These are phyloP conservation scores for Thinocorus orbignyianus DNA, from an alignment of 2,113 vertebrate species.

Conservation along the genomic window DNA sequence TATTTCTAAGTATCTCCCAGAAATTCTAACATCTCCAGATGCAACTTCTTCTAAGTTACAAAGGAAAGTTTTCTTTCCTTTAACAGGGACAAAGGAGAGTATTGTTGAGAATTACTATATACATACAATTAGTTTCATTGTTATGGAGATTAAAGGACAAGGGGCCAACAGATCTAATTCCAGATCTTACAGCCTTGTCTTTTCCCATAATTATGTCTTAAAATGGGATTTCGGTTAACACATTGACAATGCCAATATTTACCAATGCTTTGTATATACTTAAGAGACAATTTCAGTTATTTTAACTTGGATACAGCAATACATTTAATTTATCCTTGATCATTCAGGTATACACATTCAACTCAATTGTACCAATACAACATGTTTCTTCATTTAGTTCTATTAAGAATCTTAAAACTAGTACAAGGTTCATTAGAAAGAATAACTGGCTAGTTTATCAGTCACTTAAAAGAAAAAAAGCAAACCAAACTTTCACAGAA, in stretches of 20 bases:
- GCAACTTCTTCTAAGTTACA: not conserved
- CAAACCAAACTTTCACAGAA: not conserved
- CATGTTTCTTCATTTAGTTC: not conserved
- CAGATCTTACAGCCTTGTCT: not conserved
- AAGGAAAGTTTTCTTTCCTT: not conserved
- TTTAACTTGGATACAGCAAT: not conserved
- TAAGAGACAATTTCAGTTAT: not conserved
- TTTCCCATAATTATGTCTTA: conserved; percentile 1
- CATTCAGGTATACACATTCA: not conserved
- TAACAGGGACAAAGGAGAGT: not conserved
- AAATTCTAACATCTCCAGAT: not conserved
- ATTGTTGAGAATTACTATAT: not conserved
- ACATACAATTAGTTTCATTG: conserved; percentile 35
- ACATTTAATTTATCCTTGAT: not conserved
- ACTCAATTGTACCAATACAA: not conserved
- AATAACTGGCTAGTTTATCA: not conserved
- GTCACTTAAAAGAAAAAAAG: not conserved
- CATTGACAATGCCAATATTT: not conserved
- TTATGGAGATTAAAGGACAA: conserved; percentile 32
- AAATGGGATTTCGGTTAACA: not conserved
- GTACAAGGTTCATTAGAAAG: not conserved
- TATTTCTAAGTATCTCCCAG: not conserved
- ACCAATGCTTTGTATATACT: not conserved
- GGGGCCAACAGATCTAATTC: conserved; percentile 10
- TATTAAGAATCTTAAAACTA: not conserved